Evolutionary conservation across 2,888 invertebrate species (phyloP).

Genomic region (Thelaira solivaga): DNA sequence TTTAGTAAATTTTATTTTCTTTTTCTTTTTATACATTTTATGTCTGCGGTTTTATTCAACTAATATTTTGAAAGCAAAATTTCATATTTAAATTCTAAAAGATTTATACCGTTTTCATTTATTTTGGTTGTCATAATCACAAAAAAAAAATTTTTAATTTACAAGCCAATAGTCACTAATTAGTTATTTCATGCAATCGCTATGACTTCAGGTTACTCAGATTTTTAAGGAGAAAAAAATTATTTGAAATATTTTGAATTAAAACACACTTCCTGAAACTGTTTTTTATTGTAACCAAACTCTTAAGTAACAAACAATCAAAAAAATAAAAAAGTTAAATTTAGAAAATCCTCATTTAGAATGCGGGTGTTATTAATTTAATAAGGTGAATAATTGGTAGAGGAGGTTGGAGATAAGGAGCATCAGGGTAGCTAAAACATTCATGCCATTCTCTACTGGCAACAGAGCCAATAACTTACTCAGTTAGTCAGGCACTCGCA

Average conservation of each 20-base stretch:
- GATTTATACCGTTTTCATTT: conserved; percentile 49
- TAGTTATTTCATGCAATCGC: conserved; percentile 30
- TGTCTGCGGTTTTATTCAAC: conserved; percentile 30
- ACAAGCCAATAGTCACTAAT: conserved; percentile 40
- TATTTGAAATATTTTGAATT: conserved; percentile 4
- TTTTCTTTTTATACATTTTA: not conserved
- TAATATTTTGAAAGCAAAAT: conserved; percentile 35
- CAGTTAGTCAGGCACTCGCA: too few relatives aligned
- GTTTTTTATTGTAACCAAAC: too few relatives aligned
- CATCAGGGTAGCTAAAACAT: too few relatives aligned
- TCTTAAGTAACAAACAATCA: too few relatives aligned
- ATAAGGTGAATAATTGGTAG: too few relatives aligned
- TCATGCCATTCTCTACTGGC: too few relatives aligned
- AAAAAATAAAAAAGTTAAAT: too few relatives aligned
- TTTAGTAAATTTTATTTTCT: not conserved
- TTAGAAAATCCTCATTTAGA: too few relatives aligned
- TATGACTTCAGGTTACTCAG: not conserved
- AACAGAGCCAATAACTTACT: too few relatives aligned
- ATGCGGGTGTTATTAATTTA: too few relatives aligned
- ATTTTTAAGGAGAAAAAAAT: not conserved
- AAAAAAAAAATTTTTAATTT: not conserved
- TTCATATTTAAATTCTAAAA: conserved; percentile 36
- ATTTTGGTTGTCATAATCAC: conserved; percentile 40
- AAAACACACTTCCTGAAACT: conserved; percentile 13
- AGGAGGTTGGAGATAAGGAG: too few relatives aligned